phyloP scores from a whole-genome alignment of 1,140 invertebrate species.

The Bombus ignitus region DNA sequence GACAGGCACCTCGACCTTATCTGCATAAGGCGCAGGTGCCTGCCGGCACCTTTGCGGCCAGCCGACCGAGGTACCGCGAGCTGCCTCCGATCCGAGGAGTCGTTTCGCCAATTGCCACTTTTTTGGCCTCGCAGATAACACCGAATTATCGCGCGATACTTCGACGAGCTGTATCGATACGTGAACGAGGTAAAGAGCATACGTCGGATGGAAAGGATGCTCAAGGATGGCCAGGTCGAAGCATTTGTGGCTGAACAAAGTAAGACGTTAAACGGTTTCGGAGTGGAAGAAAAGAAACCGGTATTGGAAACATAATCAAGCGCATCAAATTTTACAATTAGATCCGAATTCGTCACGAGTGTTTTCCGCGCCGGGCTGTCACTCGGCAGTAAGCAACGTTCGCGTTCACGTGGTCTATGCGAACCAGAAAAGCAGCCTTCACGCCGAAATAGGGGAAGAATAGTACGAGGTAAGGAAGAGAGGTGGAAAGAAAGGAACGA shows the following conservation, averaged over 20 bases:
- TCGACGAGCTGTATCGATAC: background rate
- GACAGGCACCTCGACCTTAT: slow-evolving; percentile 70
- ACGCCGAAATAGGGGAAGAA: slow-evolving; percentile 28
- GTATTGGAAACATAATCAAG: slow-evolving; percentile 64
- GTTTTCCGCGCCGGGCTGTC: slow-evolving; percentile 41
- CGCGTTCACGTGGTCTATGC: background rate
- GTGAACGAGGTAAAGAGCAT: no score
- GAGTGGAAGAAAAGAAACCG: slow-evolving; percentile 25
- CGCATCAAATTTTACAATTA: slow-evolving; percentile 63
- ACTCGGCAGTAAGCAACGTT: background rate
- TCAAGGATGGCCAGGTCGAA: background rate
- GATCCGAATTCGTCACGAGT: slow-evolving; percentile 70
- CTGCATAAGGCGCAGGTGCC: slow-evolving; percentile 75
- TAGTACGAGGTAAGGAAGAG: slow-evolving; percentile 26
- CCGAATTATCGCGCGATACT: background rate
- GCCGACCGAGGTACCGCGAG: slow-evolving; percentile 56
- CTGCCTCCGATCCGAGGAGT: background rate
- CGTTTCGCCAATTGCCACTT: slow-evolving; percentile 54
- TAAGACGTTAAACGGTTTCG: slow-evolving; percentile 58
- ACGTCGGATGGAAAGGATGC: no score
- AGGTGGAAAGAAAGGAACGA: slow-evolving; percentile 37
- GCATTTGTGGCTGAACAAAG: slow-evolving; percentile 8
- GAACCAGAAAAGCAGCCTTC: slow-evolving; percentile 1
- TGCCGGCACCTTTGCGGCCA: slow-evolving; percentile 71
- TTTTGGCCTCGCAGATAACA: slow-evolving; percentile 1